These are phyloP conservation scores for Caenorhabditis sp. DNA, from an alignment of 2,888 invertebrate genomes.

Conservation along the genomic window DNA sequence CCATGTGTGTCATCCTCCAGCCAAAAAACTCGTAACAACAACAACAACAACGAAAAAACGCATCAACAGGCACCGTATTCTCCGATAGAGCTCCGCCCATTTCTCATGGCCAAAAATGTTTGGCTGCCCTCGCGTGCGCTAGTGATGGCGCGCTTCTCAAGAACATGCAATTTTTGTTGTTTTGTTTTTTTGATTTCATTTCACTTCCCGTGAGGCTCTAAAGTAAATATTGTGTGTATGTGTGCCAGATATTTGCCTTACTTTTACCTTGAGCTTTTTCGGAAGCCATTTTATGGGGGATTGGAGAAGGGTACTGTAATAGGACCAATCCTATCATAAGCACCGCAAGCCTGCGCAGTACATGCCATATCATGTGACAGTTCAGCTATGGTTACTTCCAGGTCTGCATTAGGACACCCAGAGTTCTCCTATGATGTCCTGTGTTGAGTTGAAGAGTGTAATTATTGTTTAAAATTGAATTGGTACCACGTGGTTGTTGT, in stretches of 20 bases:
- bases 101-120: not conserved
- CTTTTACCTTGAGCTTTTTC: not conserved
- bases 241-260: not conserved
- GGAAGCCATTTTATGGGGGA: not conserved
- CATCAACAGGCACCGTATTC: not conserved
- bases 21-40: not conserved
- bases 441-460: too few relatives aligned
- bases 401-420: too few relatives aligned
- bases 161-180: not conserved
- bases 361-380: too few relatives aligned
- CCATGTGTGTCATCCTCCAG: not conserved
- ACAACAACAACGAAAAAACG: not conserved
- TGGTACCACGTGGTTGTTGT: too few relatives aligned
- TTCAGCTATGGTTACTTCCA: too few relatives aligned
- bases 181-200: not conserved
- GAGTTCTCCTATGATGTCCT: too few relatives aligned
- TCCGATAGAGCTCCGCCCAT: not conserved
- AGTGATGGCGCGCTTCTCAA: not conserved
- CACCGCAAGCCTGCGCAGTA: too few relatives aligned
- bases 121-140: not conserved
- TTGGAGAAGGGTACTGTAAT: not conserved
- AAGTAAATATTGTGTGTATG: not conserved
- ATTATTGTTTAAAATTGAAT: too few relatives aligned
- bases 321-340: too few relatives aligned
- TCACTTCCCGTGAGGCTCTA: too few relatives aligned